Conservation (phyloP, 2,888 invertebrate species). For the Drosophila macrospina region DNA sequence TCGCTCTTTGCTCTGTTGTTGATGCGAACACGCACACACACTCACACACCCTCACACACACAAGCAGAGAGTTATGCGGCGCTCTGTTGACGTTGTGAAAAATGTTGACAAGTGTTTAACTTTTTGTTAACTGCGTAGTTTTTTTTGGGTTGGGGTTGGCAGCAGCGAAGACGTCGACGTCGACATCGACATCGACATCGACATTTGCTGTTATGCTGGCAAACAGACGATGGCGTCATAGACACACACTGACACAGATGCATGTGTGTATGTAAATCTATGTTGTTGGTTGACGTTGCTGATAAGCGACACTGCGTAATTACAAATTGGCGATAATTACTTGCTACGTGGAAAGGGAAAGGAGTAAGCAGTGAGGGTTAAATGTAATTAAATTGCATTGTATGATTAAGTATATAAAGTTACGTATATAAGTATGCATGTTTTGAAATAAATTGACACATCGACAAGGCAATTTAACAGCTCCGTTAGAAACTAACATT, state of each 20-base stretch:
- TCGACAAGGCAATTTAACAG: slow-evolving; percentile 32
- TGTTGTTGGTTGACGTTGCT: slow-evolving; percentile 23
- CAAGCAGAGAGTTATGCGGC: slow-evolving; percentile 50
- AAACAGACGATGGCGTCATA: slow-evolving; percentile 70
- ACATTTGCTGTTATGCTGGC: slow-evolving; percentile 62
- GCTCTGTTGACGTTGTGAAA: slow-evolving; percentile 70
- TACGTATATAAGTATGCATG: background rate
- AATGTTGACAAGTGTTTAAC: slow-evolving; percentile 76
- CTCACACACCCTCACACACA: slow-evolving; percentile 19
- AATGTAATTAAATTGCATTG: slow-evolving; percentile 16
- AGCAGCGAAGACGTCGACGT: slow-evolving; percentile 31
- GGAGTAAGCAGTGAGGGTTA: background rate
- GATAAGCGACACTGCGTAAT: slow-evolving; percentile 39
- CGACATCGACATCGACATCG: slow-evolving; percentile 55
- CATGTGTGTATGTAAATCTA: background rate
- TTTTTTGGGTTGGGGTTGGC: slow-evolving; percentile 64
- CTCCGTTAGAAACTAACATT: slow-evolving; percentile 31
- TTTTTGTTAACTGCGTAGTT: slow-evolving; percentile 76
- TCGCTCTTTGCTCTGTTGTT: slow-evolving; percentile 48
- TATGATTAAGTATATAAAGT: background rate
- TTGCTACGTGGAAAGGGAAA: background rate
- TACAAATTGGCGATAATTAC: slow-evolving; percentile 45
- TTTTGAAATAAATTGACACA: slow-evolving; percentile 10
- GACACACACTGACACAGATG: slow-evolving; percentile 30
- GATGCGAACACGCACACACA: slow-evolving; percentile 33